Conservation (phyloP, 2,797 vertebrate species). For the Acanthornis magna region DNA sequence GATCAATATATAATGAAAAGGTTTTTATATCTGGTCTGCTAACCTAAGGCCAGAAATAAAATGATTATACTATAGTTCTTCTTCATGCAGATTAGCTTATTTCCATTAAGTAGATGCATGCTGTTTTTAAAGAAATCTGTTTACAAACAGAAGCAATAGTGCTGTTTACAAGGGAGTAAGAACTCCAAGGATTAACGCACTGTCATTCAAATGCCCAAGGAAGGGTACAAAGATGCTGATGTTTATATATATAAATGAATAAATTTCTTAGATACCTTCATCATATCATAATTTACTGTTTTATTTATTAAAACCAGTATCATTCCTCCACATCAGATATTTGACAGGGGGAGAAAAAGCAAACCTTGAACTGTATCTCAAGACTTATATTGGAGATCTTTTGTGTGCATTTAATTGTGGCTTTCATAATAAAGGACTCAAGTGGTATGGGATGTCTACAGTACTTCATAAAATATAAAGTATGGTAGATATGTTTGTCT, state of each 20-base stretch:
- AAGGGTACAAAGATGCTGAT: not conserved
- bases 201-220: not conserved
- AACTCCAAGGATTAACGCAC: not conserved
- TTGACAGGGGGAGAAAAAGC: not conserved
- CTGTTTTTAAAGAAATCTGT: not conserved
- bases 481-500: not conserved
- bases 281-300: not conserved
- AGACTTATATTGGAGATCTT: not conserved
- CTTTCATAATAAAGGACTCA: not conserved
- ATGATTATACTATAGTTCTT: not conserved
- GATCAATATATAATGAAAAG: not conserved
- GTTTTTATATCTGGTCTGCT: not conserved
- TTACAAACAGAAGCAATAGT: slow-evolving; percentile 7
- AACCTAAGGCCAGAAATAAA: not conserved
- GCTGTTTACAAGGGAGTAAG: slow-evolving; percentile 1
- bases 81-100: not conserved
- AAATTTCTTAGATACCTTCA: not conserved
- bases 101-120: not conserved
- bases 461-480: not conserved
- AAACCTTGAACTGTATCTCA: not conserved
- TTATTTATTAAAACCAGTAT: slow-evolving; percentile 70
- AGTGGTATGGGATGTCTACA: not conserved
- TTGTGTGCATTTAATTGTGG: not conserved
- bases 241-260: not conserved
- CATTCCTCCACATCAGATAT: not conserved